Evolutionary conservation across 2,888 invertebrate species (phyloP).

Genomic region (Polydrusus tereticollis): DNA sequence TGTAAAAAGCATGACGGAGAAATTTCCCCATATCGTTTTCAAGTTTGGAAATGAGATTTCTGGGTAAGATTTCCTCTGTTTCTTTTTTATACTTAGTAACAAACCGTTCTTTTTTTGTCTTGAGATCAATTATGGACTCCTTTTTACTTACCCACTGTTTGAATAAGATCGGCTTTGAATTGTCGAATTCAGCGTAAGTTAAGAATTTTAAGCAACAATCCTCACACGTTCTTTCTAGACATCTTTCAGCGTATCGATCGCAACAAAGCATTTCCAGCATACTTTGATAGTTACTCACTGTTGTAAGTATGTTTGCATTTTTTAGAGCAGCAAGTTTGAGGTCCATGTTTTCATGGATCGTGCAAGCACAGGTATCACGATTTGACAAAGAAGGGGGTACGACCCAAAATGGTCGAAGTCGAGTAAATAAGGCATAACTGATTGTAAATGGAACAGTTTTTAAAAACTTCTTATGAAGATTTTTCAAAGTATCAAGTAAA

Average conservation of each 20-base stretch:
- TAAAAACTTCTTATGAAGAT: not conserved
- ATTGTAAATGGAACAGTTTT: not conserved
- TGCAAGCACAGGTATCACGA: not conserved
- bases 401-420: not conserved
- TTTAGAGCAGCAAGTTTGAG: not conserved
- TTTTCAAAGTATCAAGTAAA: not conserved
- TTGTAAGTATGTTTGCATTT: not conserved
- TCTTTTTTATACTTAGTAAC: not conserved
- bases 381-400: not conserved
- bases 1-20: not conserved
- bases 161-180: not conserved
- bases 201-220: not conserved
- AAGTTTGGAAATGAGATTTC: not conserved
- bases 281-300: not conserved
- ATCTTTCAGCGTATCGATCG: not conserved
- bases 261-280: conserved; percentile 4
- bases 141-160: conserved; percentile 2
- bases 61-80: not conserved
- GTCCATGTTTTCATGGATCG: not conserved
- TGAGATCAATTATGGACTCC: not conserved
- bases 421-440: not conserved
- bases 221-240: not conserved
- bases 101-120: not conserved
- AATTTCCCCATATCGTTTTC: not conserved
- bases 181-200: not conserved